Percentiles rank a stretch among this genome's conserved stretches.
Conservation (phyloP, 2,888 invertebrate species). For the Zootermopsis nevadensis region DNA sequence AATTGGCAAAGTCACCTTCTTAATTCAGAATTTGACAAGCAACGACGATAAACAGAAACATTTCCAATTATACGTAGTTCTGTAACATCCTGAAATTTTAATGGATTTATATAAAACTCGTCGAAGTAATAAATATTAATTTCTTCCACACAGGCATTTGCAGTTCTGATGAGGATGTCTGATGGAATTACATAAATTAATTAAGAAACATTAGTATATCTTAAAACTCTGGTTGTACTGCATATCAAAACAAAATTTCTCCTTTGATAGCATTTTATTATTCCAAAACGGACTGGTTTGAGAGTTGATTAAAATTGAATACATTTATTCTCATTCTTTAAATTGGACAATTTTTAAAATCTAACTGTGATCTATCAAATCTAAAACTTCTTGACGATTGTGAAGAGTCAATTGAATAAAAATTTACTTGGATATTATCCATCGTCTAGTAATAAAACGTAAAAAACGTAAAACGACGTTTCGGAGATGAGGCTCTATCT, state of each 20-base stretch:
- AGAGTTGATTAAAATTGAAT: neutral
- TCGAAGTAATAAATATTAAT: slow-evolving; percentile 1
- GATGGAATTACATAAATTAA: neutral
- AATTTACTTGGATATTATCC: too few species aligned
- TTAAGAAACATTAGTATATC: neutral
- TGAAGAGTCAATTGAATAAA: too few species aligned
- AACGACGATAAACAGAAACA: too few species aligned
- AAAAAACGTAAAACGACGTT: too few species aligned
- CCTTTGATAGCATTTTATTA: neutral
- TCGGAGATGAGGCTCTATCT: too few species aligned
- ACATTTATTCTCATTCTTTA: slow-evolving; percentile 3
- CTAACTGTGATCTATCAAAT: neutral
- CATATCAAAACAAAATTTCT: neutral
- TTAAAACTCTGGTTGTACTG: neutral
- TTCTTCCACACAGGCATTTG: neutral
- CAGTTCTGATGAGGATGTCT: neutral
- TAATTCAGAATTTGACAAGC: too few species aligned
- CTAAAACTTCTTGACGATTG: too few species aligned
- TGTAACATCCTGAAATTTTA: too few species aligned
- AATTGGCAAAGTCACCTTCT: too few species aligned
- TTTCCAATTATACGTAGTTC: too few species aligned
- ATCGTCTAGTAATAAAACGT: too few species aligned
- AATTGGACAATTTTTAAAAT: neutral
- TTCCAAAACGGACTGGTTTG: neutral
- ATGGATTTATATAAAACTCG: too few species aligned